These are phyloP conservation scores for Copsychus sechellarum DNA, from an alignment of 2,113 vertebrate genomes.

Conservation along the genomic window DNA sequence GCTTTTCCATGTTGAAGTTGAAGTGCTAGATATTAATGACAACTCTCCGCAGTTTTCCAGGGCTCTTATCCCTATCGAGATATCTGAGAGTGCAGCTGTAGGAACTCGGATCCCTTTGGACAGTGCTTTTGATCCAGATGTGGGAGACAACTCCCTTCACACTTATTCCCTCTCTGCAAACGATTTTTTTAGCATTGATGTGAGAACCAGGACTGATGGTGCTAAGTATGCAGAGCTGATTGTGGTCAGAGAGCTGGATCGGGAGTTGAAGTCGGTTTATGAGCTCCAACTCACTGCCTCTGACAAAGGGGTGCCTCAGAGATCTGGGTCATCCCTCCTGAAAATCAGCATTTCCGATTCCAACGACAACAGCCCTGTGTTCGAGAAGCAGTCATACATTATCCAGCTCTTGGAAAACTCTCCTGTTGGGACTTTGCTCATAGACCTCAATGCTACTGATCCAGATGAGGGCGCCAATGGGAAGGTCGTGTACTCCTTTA, in stretches of 20 bases:
- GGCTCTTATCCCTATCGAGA: slow-evolving; percentile 90
- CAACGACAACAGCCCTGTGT: slow-evolving; percentile 95
- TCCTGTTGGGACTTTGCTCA: slow-evolving; percentile 84
- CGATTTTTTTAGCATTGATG: slow-evolving; percentile 90
- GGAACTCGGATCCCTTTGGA: slow-evolving; percentile 93
- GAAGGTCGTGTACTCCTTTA: slow-evolving; percentile 92
- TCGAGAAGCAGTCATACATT: slow-evolving; percentile 86
- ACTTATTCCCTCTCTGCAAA: slow-evolving; percentile 89
- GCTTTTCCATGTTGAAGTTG: slow-evolving; percentile 95
- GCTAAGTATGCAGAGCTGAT: slow-evolving; percentile 94
- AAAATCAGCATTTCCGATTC: slow-evolving; percentile 95
- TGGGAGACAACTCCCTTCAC: slow-evolving; percentile 91
- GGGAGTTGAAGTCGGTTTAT: slow-evolving; percentile 86
- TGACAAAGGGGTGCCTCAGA: slow-evolving; percentile 88
- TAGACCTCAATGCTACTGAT: slow-evolving; percentile 95
- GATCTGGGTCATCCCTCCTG: slow-evolving; percentile 89
- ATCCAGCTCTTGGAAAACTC: slow-evolving; percentile 88
- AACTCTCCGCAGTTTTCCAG: slow-evolving; percentile 93
- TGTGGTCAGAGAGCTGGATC: slow-evolving; percentile 88
- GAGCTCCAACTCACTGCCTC: slow-evolving; percentile 91
- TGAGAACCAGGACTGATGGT: slow-evolving; percentile 89
- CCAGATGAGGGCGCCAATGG: slow-evolving; percentile 97
- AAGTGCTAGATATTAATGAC: slow-evolving; percentile 97
- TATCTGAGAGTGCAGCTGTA: slow-evolving; percentile 93
- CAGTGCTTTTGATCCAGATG: slow-evolving; percentile 91